Conservation (phyloP, 2,113 vertebrate species). For the Anolis carolinensis region DNA sequence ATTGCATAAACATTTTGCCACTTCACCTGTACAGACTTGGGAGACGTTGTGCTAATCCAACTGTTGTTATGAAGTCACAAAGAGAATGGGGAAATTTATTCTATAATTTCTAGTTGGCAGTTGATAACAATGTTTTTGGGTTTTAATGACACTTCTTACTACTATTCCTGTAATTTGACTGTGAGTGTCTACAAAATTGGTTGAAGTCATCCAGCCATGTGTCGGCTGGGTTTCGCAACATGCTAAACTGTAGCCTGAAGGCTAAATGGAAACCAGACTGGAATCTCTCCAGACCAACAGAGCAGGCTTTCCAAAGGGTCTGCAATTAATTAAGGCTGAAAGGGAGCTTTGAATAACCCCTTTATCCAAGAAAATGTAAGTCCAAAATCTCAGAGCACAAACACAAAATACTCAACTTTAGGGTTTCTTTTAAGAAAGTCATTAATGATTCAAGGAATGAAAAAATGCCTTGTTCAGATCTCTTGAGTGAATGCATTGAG, state of each 20-base stretch:
- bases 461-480: slow-evolving; percentile 72
- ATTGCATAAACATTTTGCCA: background rate
- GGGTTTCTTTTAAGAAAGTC: slow-evolving; percentile 67
- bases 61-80: background rate
- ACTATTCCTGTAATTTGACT: background rate
- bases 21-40: background rate
- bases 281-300: slow-evolving; percentile 57
- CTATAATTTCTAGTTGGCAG: background rate
- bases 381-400: slow-evolving; percentile 68
- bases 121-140: background rate
- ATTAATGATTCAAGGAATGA: slow-evolving; percentile 64
- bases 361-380: slow-evolving; percentile 72
- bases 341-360: slow-evolving; percentile 73
- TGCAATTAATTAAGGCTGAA: slow-evolving; percentile 75
- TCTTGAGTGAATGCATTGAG: slow-evolving; percentile 54
- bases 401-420: slow-evolving; percentile 70
- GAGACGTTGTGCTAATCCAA: background rate
- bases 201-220: background rate
- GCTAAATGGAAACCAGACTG: slow-evolving; percentile 68
- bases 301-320: slow-evolving; percentile 59
- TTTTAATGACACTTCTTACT: background rate
- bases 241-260: background rate
- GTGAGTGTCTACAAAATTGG: background rate
- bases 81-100: background rate
- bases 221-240: slow-evolving; percentile 20